phyloP scores from a whole-genome alignment of 1,140 invertebrate species.

The Scaptomyza montana region DNA sequence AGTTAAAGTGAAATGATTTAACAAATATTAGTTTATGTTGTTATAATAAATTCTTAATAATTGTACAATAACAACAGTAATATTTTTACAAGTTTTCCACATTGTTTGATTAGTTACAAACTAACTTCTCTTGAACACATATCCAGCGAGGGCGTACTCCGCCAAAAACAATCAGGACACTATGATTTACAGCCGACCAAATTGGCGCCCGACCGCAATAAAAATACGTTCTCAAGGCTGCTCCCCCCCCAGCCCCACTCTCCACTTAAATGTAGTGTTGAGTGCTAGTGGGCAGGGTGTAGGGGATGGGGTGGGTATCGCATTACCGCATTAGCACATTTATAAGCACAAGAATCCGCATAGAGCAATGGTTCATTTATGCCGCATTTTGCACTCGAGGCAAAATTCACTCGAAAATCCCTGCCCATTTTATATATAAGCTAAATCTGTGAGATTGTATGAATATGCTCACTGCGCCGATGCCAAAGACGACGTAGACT shows the following conservation, averaged over 20 bases:
- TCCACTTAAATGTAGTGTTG: too few relatives aligned
- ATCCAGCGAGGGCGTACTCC: neutral
- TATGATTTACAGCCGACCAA: conserved; percentile 45
- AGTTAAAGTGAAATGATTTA: too few relatives aligned
- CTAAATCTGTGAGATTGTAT: conserved; percentile 52
- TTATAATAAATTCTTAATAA: too few relatives aligned
- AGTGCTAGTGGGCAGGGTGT: neutral
- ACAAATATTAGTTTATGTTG: too few relatives aligned
- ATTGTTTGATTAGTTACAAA: too few relatives aligned
- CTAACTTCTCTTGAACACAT: neutral
- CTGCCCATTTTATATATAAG: conserved; percentile 24
- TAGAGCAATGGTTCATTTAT: neutral
- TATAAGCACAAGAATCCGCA: neutral
- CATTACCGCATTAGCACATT: conserved; percentile 62
- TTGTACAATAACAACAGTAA: too few relatives aligned
- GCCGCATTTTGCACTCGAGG: conserved; percentile 23
- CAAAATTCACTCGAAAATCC: conserved; percentile 40
- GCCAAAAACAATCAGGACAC: conserved; percentile 18
- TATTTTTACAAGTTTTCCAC: too few relatives aligned
- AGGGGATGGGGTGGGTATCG: neutral
- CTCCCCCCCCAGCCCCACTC: too few relatives aligned
- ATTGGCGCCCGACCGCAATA: conserved; percentile 54
- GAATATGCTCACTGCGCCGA: conserved; percentile 63
- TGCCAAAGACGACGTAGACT: conserved; percentile 40
- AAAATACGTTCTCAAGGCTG: conserved; percentile 19